Percentiles rank a stretch among this genome's conserved stretches.
Evolutionary conservation across 2,888 invertebrate genomes (phyloP).

Genomic region (Liposcelis brunnea): DNA sequence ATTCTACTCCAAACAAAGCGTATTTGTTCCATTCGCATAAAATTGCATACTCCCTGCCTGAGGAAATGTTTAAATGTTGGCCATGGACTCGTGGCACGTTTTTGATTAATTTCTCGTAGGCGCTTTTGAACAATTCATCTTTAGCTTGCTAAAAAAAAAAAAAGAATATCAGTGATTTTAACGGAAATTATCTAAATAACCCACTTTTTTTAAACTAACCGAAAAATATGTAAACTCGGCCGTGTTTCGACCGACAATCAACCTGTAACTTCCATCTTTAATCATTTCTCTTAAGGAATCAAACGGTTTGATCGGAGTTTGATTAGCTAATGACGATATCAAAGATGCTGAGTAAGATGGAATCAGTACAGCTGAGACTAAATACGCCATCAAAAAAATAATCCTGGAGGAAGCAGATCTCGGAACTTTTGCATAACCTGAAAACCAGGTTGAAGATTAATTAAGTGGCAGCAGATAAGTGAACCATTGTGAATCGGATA

Average conservation of each 20-base stretch:
- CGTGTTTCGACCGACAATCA: slow-evolving; percentile 5
- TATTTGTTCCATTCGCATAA: slow-evolving; percentile 1
- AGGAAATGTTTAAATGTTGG: neutral
- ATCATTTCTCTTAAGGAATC: slow-evolving; percentile 7
- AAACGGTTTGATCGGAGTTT: slow-evolving; percentile 8
- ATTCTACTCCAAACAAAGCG: slow-evolving; percentile 8
- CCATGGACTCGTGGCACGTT: too few relatives aligned
- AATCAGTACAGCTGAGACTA: slow-evolving; percentile 8
- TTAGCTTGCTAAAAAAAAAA: too few relatives aligned
- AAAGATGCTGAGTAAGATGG: slow-evolving; percentile 10
- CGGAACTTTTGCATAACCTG: slow-evolving; percentile 7
- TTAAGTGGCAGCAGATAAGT: too few relatives aligned
- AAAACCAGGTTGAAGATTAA: too few relatives aligned
- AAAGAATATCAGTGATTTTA: neutral
- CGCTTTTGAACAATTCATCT: too few relatives aligned
- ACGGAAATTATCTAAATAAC: neutral
- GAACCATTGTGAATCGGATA: too few relatives aligned
- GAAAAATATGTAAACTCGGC: slow-evolving; percentile 8
- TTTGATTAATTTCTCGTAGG: too few relatives aligned
- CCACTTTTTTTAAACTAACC: slow-evolving; percentile 1
- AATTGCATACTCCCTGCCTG: neutral
- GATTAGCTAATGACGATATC: slow-evolving; percentile 9
- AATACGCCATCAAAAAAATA: slow-evolving; percentile 7
- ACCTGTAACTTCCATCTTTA: slow-evolving; percentile 7
- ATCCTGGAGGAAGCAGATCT: slow-evolving; percentile 6